These are phyloP conservation scores for Sitta europaea DNA, from an alignment of 2,113 vertebrate species.

Conservation along the genomic window DNA sequence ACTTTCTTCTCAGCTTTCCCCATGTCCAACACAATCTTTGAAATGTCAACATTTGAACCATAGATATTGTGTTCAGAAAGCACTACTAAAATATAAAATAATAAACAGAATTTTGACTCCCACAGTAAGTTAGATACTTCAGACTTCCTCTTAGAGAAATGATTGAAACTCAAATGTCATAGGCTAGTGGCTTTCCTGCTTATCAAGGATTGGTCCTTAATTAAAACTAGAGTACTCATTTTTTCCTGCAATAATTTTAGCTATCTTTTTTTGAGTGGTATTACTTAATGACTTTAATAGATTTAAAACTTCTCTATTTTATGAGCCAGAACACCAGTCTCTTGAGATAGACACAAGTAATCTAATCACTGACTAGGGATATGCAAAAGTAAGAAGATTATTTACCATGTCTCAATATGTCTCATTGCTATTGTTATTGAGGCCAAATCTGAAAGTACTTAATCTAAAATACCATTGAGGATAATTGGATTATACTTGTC, in stretches of 20 bases:
- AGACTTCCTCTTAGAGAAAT: not conserved
- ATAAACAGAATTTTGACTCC: not conserved
- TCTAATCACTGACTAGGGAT: not conserved
- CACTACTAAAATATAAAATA: not conserved
- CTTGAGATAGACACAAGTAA: not conserved
- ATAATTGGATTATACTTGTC: not conserved
- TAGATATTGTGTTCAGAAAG: not conserved
- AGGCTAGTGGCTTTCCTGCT: not conserved
- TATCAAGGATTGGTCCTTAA: not conserved
- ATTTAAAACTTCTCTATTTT: not conserved
- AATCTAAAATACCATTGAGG: not conserved
- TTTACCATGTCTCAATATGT: not conserved
- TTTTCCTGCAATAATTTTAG: not conserved
- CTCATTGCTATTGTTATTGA: not conserved
- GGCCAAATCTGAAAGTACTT: not conserved
- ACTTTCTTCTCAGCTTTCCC: not conserved
- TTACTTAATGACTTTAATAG: not conserved
- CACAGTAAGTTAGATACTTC: not conserved
- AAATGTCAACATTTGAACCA: not conserved
- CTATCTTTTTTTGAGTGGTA: not conserved
- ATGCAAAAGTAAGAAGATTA: not conserved
- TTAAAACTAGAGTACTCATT: not conserved
- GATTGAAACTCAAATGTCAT: not conserved
- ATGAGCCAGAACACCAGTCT: not conserved
- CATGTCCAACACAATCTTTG: not conserved